These are phyloP conservation scores for Epizoanthus ramosus DNA, from an alignment of 92 coral and sea anemone genomes.

Conservation along the genomic window DNA sequence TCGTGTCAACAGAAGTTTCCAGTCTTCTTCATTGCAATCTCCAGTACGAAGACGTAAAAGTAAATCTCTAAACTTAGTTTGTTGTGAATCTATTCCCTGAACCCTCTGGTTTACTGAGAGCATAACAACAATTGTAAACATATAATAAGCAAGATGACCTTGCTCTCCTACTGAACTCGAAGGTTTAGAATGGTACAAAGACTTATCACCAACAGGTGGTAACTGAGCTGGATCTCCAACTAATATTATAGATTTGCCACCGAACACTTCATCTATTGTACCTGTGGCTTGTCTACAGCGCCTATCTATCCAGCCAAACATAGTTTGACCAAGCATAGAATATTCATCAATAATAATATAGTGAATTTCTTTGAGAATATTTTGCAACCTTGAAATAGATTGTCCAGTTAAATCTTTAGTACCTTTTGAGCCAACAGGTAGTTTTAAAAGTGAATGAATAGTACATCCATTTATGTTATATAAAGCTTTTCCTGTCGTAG, in stretches of 20 bases:
- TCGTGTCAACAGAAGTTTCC: slow-evolving; percentile 57
- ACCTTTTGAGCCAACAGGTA: slow-evolving; percentile 54
- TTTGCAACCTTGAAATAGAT: slow-evolving; percentile 41
- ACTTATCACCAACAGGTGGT: slow-evolving; percentile 56
- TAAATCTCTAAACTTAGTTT: slow-evolving; percentile 61
- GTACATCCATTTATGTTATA: slow-evolving; percentile 54
- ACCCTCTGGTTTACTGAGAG: slow-evolving; percentile 64
- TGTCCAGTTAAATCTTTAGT: slow-evolving; percentile 43
- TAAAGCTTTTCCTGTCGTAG: slow-evolving; percentile 52
- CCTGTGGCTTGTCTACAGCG: slow-evolving; percentile 61
- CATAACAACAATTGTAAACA: slow-evolving; percentile 56
- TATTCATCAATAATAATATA: slow-evolving; percentile 56
- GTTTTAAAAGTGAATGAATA: slow-evolving; percentile 54
- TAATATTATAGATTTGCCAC: slow-evolving; percentile 59
- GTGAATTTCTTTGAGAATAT: slow-evolving; percentile 43
- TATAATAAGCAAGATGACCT: slow-evolving; percentile 59
- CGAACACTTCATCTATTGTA: slow-evolving; percentile 49
- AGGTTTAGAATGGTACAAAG: slow-evolving; percentile 59
- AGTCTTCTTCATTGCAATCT: slow-evolving; percentile 55
- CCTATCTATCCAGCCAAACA: slow-evolving; percentile 62
- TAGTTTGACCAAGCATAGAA: slow-evolving; percentile 59
- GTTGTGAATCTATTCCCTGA: slow-evolving; percentile 55
- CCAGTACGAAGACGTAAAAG: slow-evolving; percentile 59
- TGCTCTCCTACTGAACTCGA: slow-evolving; percentile 55
- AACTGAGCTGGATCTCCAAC: slow-evolving; percentile 57